Percentiles rank a stretch among this genome's conserved stretches.
Evolutionary conservation across 1,140 invertebrate genomes (phyloP).

Genomic region (Formica exsecta): DNA sequence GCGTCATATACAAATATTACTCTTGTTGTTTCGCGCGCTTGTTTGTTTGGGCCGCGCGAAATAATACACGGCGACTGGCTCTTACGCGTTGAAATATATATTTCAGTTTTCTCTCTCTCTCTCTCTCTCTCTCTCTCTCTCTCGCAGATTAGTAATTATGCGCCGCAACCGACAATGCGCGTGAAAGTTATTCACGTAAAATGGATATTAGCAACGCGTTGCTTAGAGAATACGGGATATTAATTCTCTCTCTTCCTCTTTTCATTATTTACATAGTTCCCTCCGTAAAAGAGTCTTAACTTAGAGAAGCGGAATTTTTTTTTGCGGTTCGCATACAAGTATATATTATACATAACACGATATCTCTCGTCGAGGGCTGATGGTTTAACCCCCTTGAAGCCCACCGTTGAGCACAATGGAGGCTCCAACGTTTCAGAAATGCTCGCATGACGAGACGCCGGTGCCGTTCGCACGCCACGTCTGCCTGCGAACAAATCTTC

Average conservation of each 20-base stretch:
- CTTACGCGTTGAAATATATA: conserved; percentile 16
- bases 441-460: conserved; percentile 67
- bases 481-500: conserved; percentile 63
- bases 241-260: conserved; percentile 2
- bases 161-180: not conserved
- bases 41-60: conserved; percentile 30
- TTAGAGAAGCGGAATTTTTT: not conserved
- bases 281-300: conserved; percentile 14
- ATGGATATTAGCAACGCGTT: conserved; percentile 3
- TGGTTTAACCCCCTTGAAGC: conserved; percentile 60
- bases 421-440: conserved; percentile 67
- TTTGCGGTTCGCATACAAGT: conserved; percentile 19
- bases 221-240: not conserved
- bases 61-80: conserved; percentile 44
- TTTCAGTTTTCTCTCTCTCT: conserved; percentile 26
- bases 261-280: conserved; percentile 8
- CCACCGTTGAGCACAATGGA: conserved; percentile 63
- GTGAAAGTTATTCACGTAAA: not conserved
- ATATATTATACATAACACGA: conserved; percentile 31
- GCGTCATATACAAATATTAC: conserved; percentile 62
- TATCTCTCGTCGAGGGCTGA: conserved; percentile 38
- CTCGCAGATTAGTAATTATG: conserved; percentile 40
- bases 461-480: conserved; percentile 38
- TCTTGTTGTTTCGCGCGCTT: conserved; percentile 37
- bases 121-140: conserved; percentile 9